These are phyloP conservation scores for Typhlomys cinereus DNA, from an alignment of 2,113 vertebrate genomes.

Conservation along the genomic window DNA sequence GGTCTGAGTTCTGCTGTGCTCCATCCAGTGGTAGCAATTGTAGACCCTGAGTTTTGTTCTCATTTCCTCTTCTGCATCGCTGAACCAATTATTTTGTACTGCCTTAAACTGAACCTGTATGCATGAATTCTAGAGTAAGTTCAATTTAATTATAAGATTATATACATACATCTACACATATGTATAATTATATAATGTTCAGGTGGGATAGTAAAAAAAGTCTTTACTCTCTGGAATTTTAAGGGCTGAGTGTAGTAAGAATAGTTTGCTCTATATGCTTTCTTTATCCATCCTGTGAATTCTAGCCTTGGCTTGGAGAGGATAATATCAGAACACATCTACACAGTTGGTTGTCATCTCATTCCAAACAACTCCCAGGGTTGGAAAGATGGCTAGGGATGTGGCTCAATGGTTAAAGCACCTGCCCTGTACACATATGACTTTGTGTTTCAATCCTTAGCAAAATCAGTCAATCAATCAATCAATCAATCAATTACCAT, in stretches of 20 bases:
- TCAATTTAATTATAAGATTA: neutral
- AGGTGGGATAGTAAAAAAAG: neutral
- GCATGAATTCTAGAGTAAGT: slow-evolving; percentile 43
- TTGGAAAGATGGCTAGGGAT: neutral
- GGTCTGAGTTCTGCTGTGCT: neutral
- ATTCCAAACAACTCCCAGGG: neutral
- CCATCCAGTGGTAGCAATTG: neutral
- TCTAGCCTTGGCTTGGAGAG: neutral
- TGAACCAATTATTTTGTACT: neutral
- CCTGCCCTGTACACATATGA: neutral
- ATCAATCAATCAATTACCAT: neutral
- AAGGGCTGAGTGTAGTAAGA: neutral
- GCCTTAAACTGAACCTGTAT: slow-evolving; percentile 19
- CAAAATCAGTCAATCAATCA: neutral
- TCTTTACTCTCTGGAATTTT: neutral
- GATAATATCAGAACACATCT: neutral
- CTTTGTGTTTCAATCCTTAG: too few relatives aligned
- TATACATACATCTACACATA: neutral
- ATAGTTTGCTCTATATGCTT: neutral
- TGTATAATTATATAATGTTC: neutral
- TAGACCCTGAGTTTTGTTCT: neutral
- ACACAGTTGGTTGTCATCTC: neutral
- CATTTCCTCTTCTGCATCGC: neutral
- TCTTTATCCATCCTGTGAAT: neutral
- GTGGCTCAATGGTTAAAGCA: neutral